Evolutionary conservation across 2,113 vertebrate genomes (phyloP).

Genomic region (Sprattus sprattus): DNA sequence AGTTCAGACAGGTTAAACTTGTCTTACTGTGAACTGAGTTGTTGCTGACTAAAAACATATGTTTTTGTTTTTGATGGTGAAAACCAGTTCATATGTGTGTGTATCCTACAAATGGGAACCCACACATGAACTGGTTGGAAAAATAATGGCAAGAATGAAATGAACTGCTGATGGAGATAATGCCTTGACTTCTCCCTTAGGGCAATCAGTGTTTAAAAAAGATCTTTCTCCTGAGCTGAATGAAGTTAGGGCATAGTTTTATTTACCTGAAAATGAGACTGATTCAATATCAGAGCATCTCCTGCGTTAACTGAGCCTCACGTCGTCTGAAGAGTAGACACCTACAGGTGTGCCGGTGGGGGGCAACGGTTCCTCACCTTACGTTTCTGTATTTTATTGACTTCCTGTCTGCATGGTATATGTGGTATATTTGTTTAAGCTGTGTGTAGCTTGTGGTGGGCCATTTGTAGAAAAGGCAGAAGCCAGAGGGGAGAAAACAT

Average conservation of each 20-base stretch:
- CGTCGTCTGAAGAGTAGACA: slow-evolving; percentile 58
- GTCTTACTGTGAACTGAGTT: neutral
- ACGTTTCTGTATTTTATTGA: slow-evolving; percentile 63
- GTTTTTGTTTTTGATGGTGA: neutral
- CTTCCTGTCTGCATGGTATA: slow-evolving; percentile 74
- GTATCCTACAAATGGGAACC: neutral
- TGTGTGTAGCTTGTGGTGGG: slow-evolving; percentile 67
- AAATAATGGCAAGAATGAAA: slow-evolving; percentile 21
- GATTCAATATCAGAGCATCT: slow-evolving; percentile 48
- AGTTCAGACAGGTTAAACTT: neutral
- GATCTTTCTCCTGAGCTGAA: neutral
- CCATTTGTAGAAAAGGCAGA: slow-evolving; percentile 56
- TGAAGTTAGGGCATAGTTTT: neutral
- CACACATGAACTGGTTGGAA: neutral
- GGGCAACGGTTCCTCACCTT: slow-evolving; percentile 52
- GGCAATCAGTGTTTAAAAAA: neutral
- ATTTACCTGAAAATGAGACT: neutral
- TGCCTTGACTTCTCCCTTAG: neutral
- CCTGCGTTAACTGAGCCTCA: slow-evolving; percentile 77
- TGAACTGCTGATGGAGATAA: neutral
- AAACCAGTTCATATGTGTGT: neutral
- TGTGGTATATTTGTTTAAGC: slow-evolving; percentile 72
- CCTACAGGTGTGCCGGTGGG: slow-evolving; percentile 48
- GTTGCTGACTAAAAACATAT: neutral
- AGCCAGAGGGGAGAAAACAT: slow-evolving; percentile 15